Evolutionary conservation across 2,888 invertebrate species (phyloP), one percentile per base, ranked within the genome.

Genomic region (Theristus sp.): DNA sequence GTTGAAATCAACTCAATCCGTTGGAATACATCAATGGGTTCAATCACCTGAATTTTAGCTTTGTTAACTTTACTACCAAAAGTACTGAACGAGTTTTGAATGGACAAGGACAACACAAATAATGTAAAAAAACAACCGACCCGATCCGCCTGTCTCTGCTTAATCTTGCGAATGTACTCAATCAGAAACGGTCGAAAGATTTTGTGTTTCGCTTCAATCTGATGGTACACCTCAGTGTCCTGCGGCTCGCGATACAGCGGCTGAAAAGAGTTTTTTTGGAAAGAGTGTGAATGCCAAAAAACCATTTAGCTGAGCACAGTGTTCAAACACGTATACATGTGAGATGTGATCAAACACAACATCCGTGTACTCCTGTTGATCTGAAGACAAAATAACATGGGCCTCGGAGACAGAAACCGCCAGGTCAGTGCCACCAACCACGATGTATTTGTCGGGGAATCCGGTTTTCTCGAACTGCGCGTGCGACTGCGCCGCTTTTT

Each of bases 221-320:
- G 86, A 75, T 87, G 86, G 76, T 89, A 87, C 1, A 85, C 80
- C 59, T 83, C 82, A 1, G 88, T 85, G 76, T 96, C 94, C 63
- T 87, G 84, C 1, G 94, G 94, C 78, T 96, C 94, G 79, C 93
- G 91, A 80, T 94, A 96, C 59, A 93, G 79, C 58, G 94, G 94
- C 82, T 87, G 82, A 59, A 73, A 74, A n/a, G n/a, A n/a, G n/a
- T n/a, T n/a, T 30, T 24, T 38, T 38, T 26, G 25, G 38, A 10
- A 25, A 26, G 6, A 22, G 22, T 25, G 27, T 10, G 46, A 20
- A 46, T 28, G 26, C 13, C 26, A 17, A 46, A 49, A 17, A 3
- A 6, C 17, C 6, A 38, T 38, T 17, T 17, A 38, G 38, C 38
- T 38, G 38, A 13, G 38, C 17, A 17, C 38, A 38, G 10, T 17